A percentile compares a stretch with the other conserved stretches of the same genome.
phyloP scores from a whole-genome alignment of 2,113 vertebrate species.

The Ploceus nigricollis region DNA sequence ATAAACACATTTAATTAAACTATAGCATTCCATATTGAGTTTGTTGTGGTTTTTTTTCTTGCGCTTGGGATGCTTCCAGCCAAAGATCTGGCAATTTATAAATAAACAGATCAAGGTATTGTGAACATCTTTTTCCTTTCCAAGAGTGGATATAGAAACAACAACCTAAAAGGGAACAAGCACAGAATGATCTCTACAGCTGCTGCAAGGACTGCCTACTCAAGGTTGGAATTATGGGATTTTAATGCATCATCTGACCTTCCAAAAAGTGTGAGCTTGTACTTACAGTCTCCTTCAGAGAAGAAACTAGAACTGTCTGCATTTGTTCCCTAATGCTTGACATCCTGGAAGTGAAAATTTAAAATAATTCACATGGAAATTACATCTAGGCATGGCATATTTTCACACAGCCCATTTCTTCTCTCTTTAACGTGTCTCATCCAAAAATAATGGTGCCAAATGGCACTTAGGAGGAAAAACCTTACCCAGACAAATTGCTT shows the following conservation, averaged over 20 bases:
- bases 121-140: neutral
- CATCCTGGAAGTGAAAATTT: neutral
- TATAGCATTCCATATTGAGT: neutral
- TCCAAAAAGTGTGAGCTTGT: neutral
- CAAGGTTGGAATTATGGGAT: neutral
- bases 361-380: neutral
- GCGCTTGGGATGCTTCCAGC: neutral
- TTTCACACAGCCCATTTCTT: neutral
- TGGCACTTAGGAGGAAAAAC: neutral
- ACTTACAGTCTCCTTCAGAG: neutral
- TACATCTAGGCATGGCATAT: neutral
- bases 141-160: neutral
- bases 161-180: neutral
- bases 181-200: neutral
- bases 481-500: neutral
- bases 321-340: neutral
- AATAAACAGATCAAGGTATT: constrained; percentile 26
- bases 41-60: neutral
- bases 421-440: neutral
- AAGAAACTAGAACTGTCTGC: neutral
- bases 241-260: neutral
- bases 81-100: neutral
- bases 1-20: neutral
- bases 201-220: neutral
- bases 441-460: neutral